Conservation (phyloP, 1,140 invertebrate species). For the Zaprionus capensis region DNA sequence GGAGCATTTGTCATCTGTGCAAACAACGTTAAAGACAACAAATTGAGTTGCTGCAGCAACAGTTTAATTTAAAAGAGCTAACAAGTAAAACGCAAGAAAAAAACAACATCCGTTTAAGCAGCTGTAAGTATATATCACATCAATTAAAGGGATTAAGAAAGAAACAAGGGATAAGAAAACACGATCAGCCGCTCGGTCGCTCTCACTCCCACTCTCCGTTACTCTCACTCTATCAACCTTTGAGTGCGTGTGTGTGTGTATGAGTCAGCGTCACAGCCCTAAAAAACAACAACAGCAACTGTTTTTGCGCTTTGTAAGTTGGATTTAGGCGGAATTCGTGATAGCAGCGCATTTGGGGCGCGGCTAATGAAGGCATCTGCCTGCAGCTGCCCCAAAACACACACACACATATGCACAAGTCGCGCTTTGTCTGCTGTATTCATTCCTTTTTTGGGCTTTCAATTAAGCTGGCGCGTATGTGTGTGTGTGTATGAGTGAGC, state of each 20-base stretch:
- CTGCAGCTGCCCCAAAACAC: slow-evolving; percentile 22
- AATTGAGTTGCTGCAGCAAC: slow-evolving; percentile 32
- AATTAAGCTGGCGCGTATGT: slow-evolving; percentile 35
- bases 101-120: slow-evolving; percentile 6
- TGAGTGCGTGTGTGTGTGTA: slow-evolving; percentile 22
- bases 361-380: slow-evolving; percentile 26
- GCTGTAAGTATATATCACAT: slow-evolving; percentile 28
- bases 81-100: slow-evolving; percentile 18
- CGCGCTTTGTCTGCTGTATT: slow-evolving; percentile 45
- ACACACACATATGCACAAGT: slow-evolving; percentile 18
- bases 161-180: background rate
- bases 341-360: slow-evolving; percentile 45
- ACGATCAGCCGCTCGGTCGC: background rate
- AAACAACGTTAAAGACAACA: slow-evolving; percentile 43
- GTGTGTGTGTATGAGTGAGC: slow-evolving; percentile 14
- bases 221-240: background rate
- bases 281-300: slow-evolving; percentile 26
- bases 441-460: slow-evolving; percentile 52
- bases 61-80: slow-evolving; percentile 40
- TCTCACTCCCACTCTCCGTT: background rate
- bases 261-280: slow-evolving; percentile 49
- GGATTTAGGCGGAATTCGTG: slow-evolving; percentile 45
- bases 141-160: background rate
- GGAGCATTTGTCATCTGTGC: slow-evolving; percentile 49
- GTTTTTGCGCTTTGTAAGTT: slow-evolving; percentile 35